These are phyloP conservation scores for Hirtodrosophila alboralis DNA, from an alignment of 2,888 invertebrate species.

Conservation along the genomic window DNA sequence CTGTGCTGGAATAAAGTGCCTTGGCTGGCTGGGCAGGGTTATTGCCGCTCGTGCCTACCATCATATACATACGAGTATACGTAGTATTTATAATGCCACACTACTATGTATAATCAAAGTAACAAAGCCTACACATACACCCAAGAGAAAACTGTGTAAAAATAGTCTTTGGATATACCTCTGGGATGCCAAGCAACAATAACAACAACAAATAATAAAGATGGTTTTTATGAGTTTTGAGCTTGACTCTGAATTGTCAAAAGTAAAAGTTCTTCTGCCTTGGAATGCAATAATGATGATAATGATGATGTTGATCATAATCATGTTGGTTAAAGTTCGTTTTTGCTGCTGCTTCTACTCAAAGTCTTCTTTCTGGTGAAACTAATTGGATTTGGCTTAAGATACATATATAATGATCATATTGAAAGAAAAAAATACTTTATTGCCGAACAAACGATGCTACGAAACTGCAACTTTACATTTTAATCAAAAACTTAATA, in stretches of 20 bases:
- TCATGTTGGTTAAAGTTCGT: conserved; percentile 21
- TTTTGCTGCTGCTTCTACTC: conserved; percentile 2
- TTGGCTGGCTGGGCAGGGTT: conserved; percentile 55
- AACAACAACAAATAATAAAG: conserved; percentile 26
- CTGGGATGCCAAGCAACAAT: conserved; percentile 34
- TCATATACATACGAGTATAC: conserved; percentile 68
- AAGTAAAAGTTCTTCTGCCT: conserved; percentile 74
- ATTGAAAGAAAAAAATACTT: no score
- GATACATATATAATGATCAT: conserved; percentile 13
- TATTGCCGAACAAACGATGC: no score
- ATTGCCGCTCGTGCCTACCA: conserved; percentile 70
- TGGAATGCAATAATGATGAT: conserved; percentile 54
- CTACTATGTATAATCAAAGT: conserved; percentile 62
- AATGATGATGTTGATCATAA: conserved; percentile 15
- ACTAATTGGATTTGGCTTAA: conserved; percentile 48
- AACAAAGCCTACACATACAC: conserved; percentile 30
- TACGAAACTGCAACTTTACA: conserved; percentile 5
- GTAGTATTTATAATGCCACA: conserved; percentile 61
- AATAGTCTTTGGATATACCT: conserved; percentile 64
- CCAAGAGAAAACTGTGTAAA: conserved; percentile 62
- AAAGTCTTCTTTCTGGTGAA: conserved; percentile 45
- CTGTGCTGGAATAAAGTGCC: conserved; percentile 26
- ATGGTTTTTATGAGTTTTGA: conserved; percentile 38
- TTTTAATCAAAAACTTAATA: no score
- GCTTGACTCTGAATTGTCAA: conserved; percentile 52